Percentiles rank a stretch among this genome's conserved stretches.
phyloP scores from a whole-genome alignment of 2,113 vertebrate genomes.

The Phylloscopus trochiloides region DNA sequence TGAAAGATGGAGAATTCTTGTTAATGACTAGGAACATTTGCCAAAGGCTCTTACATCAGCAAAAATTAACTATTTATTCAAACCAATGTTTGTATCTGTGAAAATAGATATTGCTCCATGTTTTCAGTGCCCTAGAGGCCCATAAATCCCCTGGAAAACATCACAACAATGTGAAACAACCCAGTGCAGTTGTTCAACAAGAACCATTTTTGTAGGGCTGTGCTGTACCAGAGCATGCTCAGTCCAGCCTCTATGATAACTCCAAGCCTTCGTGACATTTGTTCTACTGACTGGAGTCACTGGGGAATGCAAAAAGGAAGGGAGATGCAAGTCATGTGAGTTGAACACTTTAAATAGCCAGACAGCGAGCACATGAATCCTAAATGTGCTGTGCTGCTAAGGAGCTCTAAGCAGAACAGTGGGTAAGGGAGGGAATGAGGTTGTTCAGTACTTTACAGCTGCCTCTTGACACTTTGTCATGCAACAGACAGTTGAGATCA shows the following conservation, averaged over 20 bases:
- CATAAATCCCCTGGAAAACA: constrained; percentile 39
- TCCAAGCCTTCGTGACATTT: not conserved
- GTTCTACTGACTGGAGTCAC: not conserved
- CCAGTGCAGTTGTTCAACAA: not conserved
- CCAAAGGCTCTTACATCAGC: constrained; percentile 6
- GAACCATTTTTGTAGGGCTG: not conserved
- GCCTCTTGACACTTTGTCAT: not conserved
- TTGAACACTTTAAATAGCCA: not conserved
- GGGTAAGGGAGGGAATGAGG: not conserved
- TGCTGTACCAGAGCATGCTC: not conserved
- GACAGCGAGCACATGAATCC: not conserved
- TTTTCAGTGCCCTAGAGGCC: constrained; percentile 14
- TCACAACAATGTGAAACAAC: constrained; percentile 6
- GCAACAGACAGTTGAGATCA: not conserved
- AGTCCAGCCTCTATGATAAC: not conserved
- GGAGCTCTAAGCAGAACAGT: not conserved
- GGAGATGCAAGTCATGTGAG: not conserved
- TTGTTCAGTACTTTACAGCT: not conserved
- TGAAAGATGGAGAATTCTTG: not conserved
- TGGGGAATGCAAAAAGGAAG: not conserved
- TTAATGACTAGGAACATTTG: not conserved
- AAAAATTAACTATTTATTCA: constrained; percentile 54
- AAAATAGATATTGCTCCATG: constrained; percentile 17
- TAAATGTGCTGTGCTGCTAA: not conserved
- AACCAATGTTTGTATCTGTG: constrained; percentile 9